These are phyloP conservation scores for Maniola jurtina DNA, from an alignment of 1,140 invertebrate genomes.

Conservation along the genomic window DNA sequence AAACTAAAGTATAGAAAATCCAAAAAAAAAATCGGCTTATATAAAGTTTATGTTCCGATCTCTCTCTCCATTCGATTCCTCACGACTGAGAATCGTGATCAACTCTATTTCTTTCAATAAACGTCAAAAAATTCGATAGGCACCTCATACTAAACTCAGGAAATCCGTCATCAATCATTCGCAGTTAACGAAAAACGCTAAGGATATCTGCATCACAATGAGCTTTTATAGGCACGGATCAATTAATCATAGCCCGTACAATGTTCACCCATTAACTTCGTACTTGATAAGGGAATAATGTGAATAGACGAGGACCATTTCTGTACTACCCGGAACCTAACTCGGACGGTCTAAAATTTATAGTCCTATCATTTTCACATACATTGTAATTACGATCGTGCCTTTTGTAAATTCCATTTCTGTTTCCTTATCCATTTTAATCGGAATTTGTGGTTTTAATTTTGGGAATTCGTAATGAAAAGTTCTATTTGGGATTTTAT, in stretches of 20 bases:
- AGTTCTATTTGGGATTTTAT: no score
- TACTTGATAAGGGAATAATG: slow-evolving; percentile 71
- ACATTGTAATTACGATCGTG: slow-evolving; percentile 42
- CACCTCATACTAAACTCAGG: slow-evolving; percentile 6
- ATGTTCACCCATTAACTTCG: slow-evolving; percentile 69
- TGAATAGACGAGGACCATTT: slow-evolving; percentile 51
- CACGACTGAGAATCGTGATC: no score
- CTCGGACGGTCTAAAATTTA: slow-evolving; percentile 43
- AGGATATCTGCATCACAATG: slow-evolving; percentile 69
- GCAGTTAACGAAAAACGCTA: slow-evolving; percentile 60
- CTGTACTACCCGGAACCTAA: slow-evolving; percentile 50
- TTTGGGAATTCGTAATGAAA: no score
- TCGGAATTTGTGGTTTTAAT: background rate
- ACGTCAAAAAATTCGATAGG: slow-evolving; percentile 7
- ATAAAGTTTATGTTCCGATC: no score
- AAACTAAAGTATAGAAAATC: no score
- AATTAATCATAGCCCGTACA: slow-evolving; percentile 71
- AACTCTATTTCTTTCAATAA: background rate
- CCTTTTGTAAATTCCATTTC: slow-evolving; percentile 30
- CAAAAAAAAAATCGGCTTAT: no score
- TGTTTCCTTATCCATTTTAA: slow-evolving; percentile 1
- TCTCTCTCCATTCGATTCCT: no score
- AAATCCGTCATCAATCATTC: slow-evolving; percentile 50
- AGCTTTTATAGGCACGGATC: slow-evolving; percentile 55
- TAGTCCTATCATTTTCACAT: slow-evolving; percentile 44